Evolutionary conservation across 1,140 invertebrate genomes (phyloP).

Genomic region (Heliconius himera): DNA sequence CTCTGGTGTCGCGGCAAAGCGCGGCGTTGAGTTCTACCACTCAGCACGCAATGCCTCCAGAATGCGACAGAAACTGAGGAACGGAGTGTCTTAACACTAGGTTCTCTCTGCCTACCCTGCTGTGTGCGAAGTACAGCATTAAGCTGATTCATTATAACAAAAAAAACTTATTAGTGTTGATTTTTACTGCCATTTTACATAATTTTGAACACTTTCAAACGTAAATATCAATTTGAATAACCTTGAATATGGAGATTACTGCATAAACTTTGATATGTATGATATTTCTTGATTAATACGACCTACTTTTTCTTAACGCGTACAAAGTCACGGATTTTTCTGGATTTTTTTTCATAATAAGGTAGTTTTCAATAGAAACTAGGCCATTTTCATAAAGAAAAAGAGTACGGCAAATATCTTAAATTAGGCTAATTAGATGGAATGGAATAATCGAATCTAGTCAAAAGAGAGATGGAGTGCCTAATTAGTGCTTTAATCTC

Average conservation of each 20-base stretch:
- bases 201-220: neutral
- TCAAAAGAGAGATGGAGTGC: constrained; percentile 16
- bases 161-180: neutral
- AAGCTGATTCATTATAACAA: no score
- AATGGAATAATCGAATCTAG: constrained; percentile 22
- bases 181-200: neutral
- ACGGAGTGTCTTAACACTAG: no score
- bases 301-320: constrained; percentile 6
- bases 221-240: neutral
- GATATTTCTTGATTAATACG: constrained; percentile 14
- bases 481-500: constrained; percentile 12
- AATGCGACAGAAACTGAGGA: no score
- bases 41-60: no score
- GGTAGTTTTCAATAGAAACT: constrained; percentile 2
- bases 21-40: no score
- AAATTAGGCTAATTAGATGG: constrained; percentile 25
- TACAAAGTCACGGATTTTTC: constrained; percentile 11
- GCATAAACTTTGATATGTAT: neutral
- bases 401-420: constrained; percentile 19
- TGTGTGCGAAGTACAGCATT: no score
- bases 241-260: neutral
- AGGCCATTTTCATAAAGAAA: constrained; percentile 12
- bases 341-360: constrained; percentile 13
- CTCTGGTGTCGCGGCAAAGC: no score
- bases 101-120: no score